These are phyloP conservation scores for Thera obeliscata DNA, from an alignment of 2,888 invertebrate species.

Conservation along the genomic window DNA sequence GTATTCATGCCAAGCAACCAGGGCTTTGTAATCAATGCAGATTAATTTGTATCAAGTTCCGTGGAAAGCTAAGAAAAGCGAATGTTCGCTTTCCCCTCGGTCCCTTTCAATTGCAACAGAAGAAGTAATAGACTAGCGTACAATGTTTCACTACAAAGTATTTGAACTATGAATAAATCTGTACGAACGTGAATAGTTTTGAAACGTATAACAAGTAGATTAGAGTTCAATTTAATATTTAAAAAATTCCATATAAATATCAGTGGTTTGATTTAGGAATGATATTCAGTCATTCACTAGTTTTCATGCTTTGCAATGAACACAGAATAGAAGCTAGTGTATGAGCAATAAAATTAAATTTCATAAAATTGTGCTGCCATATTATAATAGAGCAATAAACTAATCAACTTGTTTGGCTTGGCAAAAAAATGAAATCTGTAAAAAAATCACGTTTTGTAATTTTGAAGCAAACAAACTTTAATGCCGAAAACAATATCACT, in stretches of 20 bases:
- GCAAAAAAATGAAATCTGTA: too few relatives aligned
- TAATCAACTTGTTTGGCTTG: too few relatives aligned
- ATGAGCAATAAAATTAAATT: background rate
- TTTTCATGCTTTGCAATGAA: background rate
- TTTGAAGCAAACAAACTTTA: too few relatives aligned
- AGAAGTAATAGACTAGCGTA: conserved; percentile 3
- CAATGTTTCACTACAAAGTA: conserved; percentile 15
- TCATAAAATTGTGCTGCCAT: too few relatives aligned
- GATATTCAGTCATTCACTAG: background rate
- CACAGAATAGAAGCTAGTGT: background rate
- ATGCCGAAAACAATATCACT: background rate
- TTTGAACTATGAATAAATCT: background rate
- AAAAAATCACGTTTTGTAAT: too few relatives aligned
- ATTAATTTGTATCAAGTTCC: conserved; percentile 35
- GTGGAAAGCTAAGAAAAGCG: conserved; percentile 53
- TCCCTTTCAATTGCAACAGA: conserved; percentile 53
- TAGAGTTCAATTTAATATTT: conserved; percentile 4
- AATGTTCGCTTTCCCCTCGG: conserved; percentile 52
- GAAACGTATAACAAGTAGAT: background rate
- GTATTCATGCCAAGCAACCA: conserved; percentile 23
- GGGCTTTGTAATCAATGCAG: conserved; percentile 32
- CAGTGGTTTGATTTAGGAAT: background rate
- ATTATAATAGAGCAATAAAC: too few relatives aligned
- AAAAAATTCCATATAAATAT: background rate
- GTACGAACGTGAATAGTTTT: background rate